Evolutionary conservation across 2,888 invertebrate species (phyloP), one percentile per base, ranked within the genome.

Genomic region (Sericinus montela): DNA sequence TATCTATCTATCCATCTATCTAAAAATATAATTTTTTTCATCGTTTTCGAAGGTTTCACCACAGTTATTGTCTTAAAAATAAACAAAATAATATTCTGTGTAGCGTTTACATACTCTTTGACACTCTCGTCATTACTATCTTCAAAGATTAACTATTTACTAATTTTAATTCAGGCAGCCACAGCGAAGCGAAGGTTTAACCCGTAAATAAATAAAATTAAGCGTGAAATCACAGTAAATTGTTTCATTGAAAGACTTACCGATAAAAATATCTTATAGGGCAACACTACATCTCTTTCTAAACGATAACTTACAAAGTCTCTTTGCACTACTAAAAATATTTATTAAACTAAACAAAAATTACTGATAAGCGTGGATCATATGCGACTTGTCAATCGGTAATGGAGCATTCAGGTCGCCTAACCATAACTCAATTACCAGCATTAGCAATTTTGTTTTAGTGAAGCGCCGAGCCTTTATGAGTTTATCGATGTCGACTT

Each of bases 381-480:
- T 51, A 57, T 57, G 55, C 63, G 65, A 63, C 59, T 60, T 56
- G 62, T 68, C 75, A 65, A 66, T 67, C 69, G 67, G 72, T 69
- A 86, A 77, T 84, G 84, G 67, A 66, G 67, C 70, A 67, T 67
- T 70, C 78, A 80, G 81, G 83, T 75, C 83, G 77, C 65, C 65
- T 67, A 63, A 73, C 73, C 71, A 71, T 88, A 88, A 88, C 77
- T 88, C 86, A 88, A 88, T 88, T 88, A 88, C 65, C 73, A 65
- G 85, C 76, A 86, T 88, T 88, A 88, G 79, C 83, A 77, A 82
- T 84, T 81, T 80, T 72, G 73, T 65, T 58, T 44, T 74, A 83
- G 87, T 66, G 83, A 55, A 62, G 81, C 39, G 52, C 51, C 13
- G 1, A 9, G 13, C 5, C 37, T n/a, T 14, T 10, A 14, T 11